Evolutionary conservation across 2,888 invertebrate species (phyloP).

Genomic region (Rhagophthalmus giganteus): DNA sequence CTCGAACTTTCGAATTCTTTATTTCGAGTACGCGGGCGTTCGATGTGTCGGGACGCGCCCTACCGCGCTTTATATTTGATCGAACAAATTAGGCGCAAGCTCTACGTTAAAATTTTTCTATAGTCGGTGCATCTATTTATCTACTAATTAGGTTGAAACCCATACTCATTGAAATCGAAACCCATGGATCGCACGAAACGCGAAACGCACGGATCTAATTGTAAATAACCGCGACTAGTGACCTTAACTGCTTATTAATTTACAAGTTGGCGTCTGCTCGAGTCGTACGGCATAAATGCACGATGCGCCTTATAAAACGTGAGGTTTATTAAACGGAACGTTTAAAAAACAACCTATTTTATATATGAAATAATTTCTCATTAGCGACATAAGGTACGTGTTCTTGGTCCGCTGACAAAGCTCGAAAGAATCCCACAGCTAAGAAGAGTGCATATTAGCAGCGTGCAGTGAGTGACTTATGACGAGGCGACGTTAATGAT

Average conservation of each 20-base stretch:
- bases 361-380: slow-evolving; percentile 43
- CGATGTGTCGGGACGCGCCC: no score
- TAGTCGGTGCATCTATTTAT: no score
- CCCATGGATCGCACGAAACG: no score
- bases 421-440: slow-evolving; percentile 34
- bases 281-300: slow-evolving; percentile 6
- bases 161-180: no score
- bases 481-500: slow-evolving; percentile 39
- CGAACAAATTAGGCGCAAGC: no score
- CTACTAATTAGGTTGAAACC: no score
- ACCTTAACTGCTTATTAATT: slow-evolving; percentile 10
- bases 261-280: slow-evolving; percentile 11
- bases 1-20: no score
- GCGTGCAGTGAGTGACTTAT: slow-evolving; percentile 41
- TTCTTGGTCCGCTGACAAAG: slow-evolving; percentile 40
- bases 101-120: no score
- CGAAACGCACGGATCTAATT: no score
- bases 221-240: no score
- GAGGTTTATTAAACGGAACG: slow-evolving; percentile 18
- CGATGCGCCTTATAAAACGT: slow-evolving; percentile 17
- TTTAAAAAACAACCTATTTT: slow-evolving; percentile 26
- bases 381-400: slow-evolving; percentile 42
- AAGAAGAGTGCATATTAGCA: slow-evolving; percentile 38
- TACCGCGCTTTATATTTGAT: no score
- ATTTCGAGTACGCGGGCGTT: no score